Evolutionary conservation across 2,113 vertebrate genomes (phyloP).

Genomic region (Fulmarus glacialis): DNA sequence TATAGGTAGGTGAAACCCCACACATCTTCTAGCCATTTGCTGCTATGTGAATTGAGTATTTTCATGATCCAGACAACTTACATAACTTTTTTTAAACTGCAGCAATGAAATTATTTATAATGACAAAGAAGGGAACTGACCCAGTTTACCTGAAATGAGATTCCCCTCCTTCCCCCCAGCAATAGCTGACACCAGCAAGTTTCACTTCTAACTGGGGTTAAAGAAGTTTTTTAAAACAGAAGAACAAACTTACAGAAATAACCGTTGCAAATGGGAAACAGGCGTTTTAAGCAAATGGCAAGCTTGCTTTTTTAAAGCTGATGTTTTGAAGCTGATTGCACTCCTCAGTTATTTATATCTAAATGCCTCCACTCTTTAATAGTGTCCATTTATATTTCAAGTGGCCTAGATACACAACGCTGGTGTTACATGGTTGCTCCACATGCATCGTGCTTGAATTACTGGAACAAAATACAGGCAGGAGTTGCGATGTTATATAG

Average conservation of each 20-base stretch:
- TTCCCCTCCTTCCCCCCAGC: conserved; percentile 4
- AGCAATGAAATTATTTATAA: conserved; percentile 54
- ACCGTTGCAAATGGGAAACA: background rate
- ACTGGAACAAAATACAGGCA: background rate
- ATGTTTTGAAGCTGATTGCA: conserved; percentile 10
- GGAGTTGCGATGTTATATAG: background rate
- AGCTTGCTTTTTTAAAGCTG: conserved; percentile 2
- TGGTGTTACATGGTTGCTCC: background rate
- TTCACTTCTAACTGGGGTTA: conserved; percentile 24
- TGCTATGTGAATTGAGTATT: background rate
- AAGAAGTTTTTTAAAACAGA: background rate
- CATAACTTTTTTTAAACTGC: background rate
- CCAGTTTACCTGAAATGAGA: conserved; percentile 50
- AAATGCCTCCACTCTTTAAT: conserved; percentile 16
- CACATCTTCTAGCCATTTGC: background rate
- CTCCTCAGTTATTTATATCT: conserved; percentile 22
- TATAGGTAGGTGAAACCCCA: background rate
- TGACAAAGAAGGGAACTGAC: conserved; percentile 51
- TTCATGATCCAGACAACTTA: conserved; percentile 4
- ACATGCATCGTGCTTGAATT: background rate
- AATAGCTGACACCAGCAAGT: conserved; percentile 53
- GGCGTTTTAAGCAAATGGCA: background rate
- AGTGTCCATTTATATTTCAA: conserved; percentile 28
- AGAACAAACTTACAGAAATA: background rate
- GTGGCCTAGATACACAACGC: background rate